Evolutionary conservation across 53 echinoderm and acorn worm species (phyloP), one percentile per base, ranked within the genome.

Genomic region (Echinarachnius parma): DNA sequence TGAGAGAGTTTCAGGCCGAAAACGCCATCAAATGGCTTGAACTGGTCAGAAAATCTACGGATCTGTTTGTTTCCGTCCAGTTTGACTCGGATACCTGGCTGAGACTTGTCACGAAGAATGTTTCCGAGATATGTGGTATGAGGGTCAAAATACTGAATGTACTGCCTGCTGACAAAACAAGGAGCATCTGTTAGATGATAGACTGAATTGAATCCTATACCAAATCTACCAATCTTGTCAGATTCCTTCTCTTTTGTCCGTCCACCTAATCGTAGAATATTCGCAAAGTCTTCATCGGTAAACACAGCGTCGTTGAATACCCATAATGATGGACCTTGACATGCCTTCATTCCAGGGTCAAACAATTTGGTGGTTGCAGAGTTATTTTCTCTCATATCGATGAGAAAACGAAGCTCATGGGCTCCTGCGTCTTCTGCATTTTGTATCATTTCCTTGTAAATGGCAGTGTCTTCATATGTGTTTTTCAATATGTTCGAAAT

Each of bases 341-440:
- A 85, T 15, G 47, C 31, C 24, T 86, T 71, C 93, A 93, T 93
- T 1, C 79, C 80, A 10, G 72, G 70, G 28, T 74, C 64, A 0
- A 93, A 52, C 20, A 93, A 70, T 28, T 68, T 49, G 9, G 30
- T 11, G 25, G 60, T 63, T 5, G 69, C 69, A 31, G 63, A 15
- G 3, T 30, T 48, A 48, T 95, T 95, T 33, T 18, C 39, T 24
- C 90, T 75, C 82, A 84, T 61, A 46, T 95, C 96, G 16, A 95
- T 74, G 20, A 95, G 62, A 64, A 95, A 95, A 9, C 56, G 84
- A 9, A 95, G 90, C 46, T 91, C 87, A 1, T 83, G 48, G 16
- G 96, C 96, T 34, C 96, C 90, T 4, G 96, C 96, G 78, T 95
- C 96, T 61, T 96, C 96, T 30, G 96, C 90, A 78, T 96, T 96